Percentiles rank a stretch among this genome's conserved stretches.
phyloP scores from a whole-genome alignment of 2,888 invertebrate species.

The Gandaritis pyraliata region DNA sequence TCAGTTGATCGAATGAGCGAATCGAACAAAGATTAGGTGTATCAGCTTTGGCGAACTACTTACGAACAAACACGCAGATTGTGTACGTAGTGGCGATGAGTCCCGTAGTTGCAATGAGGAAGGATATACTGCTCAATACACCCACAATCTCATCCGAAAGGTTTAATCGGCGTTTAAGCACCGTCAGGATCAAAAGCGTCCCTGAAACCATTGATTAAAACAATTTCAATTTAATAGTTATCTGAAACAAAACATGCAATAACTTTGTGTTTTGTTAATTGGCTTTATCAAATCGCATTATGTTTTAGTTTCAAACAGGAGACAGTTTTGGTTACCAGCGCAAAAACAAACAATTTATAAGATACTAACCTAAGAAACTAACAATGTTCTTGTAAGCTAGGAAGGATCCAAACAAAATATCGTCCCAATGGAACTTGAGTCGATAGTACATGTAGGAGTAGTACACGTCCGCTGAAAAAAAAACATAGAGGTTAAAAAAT shows the following conservation, averaged over 20 bases:
- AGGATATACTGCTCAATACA: constrained; percentile 70
- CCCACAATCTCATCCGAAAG: constrained; percentile 74
- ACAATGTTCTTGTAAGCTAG: constrained; percentile 74
- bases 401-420: constrained; percentile 75
- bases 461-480: constrained; percentile 72
- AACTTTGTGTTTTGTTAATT: too few relatives aligned
- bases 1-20: too few relatives aligned
- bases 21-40: too few relatives aligned
- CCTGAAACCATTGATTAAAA: constrained; percentile 57
- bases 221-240: too few relatives aligned
- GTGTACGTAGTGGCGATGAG: constrained; percentile 66
- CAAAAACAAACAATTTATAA: too few relatives aligned
- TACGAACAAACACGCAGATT: constrained; percentile 67
- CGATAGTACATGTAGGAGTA: constrained; percentile 78
- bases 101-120: constrained; percentile 64
- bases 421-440: constrained; percentile 77
- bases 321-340: too few relatives aligned
- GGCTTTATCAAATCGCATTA: too few relatives aligned
- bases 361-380: constrained; percentile 71
- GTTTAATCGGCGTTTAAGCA: constrained; percentile 66
- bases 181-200: constrained; percentile 70
- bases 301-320: too few relatives aligned
- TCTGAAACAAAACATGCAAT: too few relatives aligned
- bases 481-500: constrained; percentile 6
- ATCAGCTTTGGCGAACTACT: too few relatives aligned